Evolutionary conservation across 2,797 vertebrate species (phyloP), one percentile per base, ranked within the genome.

Genomic region (Helostoma temminkii): DNA sequence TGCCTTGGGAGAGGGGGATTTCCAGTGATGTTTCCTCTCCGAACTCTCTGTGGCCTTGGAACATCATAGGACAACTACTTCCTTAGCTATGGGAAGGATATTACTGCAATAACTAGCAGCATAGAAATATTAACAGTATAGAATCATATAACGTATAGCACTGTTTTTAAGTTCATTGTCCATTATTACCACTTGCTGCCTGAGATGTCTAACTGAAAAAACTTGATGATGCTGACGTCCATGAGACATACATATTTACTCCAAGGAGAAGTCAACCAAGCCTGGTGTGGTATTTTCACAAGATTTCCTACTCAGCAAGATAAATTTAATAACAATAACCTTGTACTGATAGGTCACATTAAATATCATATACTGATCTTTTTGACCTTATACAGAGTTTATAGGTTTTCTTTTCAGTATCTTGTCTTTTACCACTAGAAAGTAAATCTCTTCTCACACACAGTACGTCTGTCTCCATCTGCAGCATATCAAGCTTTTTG

Each of bases 61-160:
- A 70, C 66, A 42, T 84, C 52, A 19, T 88, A 84, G 81, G 81
- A 93, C 90, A 93, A 93, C 92, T 91, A 93, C 92, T 94, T 94
- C 93, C 94, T 93, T 80, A 85, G 80, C 81, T 58, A 85, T 78
- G 77, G 93, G 92, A 92, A 93, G 88, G 92, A 93, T 91, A 86
- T 92, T 85, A 84, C 90, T 93, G 91, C 92, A 88, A 87, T 88
- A 83, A 86, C 74, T 89, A 92, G 90, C 92, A 93, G 88, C 85
- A 85, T 88, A 92, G 86, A 91, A 88, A 89, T 92, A 93, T 93
- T 92, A 91, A 88, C 90, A 92, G 61, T 91, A 91, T 93, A 93
- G 89, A 92, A 91, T 82, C 71, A 58, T 88, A 80, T 93, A 93
- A 94, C 92, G 92, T 93, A 92, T 92, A 95, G 93, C 94, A 94